These are phyloP conservation scores for Gymnoscopelus braueri DNA, from an alignment of 2,797 vertebrate species.

Conservation along the genomic window DNA sequence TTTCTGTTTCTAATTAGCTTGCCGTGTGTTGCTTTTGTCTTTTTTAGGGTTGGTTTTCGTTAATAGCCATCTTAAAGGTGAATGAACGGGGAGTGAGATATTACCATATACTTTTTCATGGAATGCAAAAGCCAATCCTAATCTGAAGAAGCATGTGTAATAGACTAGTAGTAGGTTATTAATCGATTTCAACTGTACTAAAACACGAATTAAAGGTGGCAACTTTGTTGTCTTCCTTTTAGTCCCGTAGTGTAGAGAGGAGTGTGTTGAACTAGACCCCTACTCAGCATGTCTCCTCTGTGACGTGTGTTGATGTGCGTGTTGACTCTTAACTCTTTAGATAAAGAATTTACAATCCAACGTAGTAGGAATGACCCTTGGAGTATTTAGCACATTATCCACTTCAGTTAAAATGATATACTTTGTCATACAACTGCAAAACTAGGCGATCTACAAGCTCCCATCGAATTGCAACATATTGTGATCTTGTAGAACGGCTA, in stretches of 20 bases:
- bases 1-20: constrained; percentile 1
- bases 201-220: constrained; percentile 55
- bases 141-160: neutral
- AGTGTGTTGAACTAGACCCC: constrained; percentile 53
- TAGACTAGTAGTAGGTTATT: neutral
- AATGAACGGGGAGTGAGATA: constrained; percentile 1
- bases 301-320: constrained; percentile 10
- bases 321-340: too few relatives aligned
- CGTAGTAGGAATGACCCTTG: too few relatives aligned
- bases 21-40: constrained; percentile 15
- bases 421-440: too few relatives aligned
- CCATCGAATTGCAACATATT: too few relatives aligned
- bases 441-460: too few relatives aligned
- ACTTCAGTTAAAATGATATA: too few relatives aligned
- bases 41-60: neutral
- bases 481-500: too few relatives aligned
- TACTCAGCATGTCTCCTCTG: constrained; percentile 30
- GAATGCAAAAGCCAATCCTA: constrained; percentile 12
- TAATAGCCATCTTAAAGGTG: neutral
- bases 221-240: constrained; percentile 51
- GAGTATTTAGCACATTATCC: too few relatives aligned
- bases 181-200: constrained; percentile 37
- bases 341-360: too few relatives aligned
- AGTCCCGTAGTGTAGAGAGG: constrained; percentile 5
- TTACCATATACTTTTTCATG: constrained; percentile 11